Conservation (phyloP, 2,888 invertebrate genomes). For the Chorisops tibialis region DNA sequence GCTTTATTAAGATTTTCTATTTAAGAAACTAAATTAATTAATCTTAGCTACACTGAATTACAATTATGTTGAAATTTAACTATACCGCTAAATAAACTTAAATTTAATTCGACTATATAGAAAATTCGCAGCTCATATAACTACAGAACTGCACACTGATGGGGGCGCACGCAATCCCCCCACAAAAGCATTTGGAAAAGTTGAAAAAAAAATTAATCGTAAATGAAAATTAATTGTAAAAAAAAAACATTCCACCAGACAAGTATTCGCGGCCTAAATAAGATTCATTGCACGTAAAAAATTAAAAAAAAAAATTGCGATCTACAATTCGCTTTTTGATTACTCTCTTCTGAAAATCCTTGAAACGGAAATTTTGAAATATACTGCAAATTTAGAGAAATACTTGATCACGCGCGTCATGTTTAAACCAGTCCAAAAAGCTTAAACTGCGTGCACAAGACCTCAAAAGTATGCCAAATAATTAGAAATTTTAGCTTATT, state of each 20-base stretch:
- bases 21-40: too few species aligned
- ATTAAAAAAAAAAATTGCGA: constrained; percentile 6
- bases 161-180: constrained; percentile 16
- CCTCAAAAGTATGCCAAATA: neutral
- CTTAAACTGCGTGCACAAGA: constrained; percentile 24
- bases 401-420: constrained; percentile 22
- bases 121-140: too few species aligned
- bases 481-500: neutral
- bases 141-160: neutral
- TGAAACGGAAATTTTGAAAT: constrained; percentile 16
- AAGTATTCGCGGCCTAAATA: constrained; percentile 23
- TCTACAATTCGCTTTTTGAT: constrained; percentile 10
- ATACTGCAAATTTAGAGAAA: constrained; percentile 10
- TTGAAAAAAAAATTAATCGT: neutral
- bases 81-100: too few species aligned
- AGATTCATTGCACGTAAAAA: constrained; percentile 7
- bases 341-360: constrained; percentile 12
- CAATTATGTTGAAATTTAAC: neutral
- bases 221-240: neutral
- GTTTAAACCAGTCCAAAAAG: constrained; percentile 17
- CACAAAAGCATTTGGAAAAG: constrained; percentile 18
- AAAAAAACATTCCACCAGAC: constrained; percentile 16
- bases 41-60: constrained; percentile 6
- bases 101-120: too few species aligned
- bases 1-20: too few species aligned